These are phyloP conservation scores for Poecilia latipinna DNA, from an alignment of 2,113 vertebrate species.

Conservation along the genomic window DNA sequence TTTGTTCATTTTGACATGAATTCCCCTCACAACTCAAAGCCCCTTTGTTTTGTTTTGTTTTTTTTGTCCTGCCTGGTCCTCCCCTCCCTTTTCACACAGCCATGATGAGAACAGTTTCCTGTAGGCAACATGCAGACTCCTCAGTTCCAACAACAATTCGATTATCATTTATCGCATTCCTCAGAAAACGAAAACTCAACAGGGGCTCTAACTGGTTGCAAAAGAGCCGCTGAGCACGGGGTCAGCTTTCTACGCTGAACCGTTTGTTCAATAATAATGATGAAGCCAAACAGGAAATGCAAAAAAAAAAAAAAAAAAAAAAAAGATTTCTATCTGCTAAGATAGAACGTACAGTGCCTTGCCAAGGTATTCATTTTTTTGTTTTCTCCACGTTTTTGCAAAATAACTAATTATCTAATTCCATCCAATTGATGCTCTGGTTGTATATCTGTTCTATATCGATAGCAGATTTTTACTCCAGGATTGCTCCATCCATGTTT, in stretches of 20 bases:
- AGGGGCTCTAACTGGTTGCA: constrained; percentile 36
- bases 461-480: too few species aligned
- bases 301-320: constrained; percentile 9
- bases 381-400: neutral
- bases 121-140: constrained; percentile 75
- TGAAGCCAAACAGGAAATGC: constrained; percentile 73
- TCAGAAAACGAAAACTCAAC: constrained; percentile 39
- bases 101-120: constrained; percentile 78
- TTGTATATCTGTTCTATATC: too few species aligned
- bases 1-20: constrained; percentile 71
- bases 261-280: constrained; percentile 47
- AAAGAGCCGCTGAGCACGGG: constrained; percentile 33
- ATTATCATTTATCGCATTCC: constrained; percentile 23
- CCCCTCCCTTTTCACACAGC: constrained; percentile 61
- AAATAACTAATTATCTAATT: neutral
- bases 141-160: constrained; percentile 44
- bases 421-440: too few species aligned
- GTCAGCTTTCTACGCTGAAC: constrained; percentile 41
- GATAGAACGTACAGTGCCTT: constrained; percentile 60
- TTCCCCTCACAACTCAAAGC: constrained; percentile 61
- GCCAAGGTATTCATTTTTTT: neutral
- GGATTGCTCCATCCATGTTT: too few species aligned
- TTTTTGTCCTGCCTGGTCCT: constrained; percentile 73
- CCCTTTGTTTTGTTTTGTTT: constrained; percentile 49
- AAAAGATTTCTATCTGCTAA: constrained; percentile 54